These are phyloP conservation scores for Periophthalmodon schlosseri DNA, from an alignment of 2,113 vertebrate species.

Conservation along the genomic window DNA sequence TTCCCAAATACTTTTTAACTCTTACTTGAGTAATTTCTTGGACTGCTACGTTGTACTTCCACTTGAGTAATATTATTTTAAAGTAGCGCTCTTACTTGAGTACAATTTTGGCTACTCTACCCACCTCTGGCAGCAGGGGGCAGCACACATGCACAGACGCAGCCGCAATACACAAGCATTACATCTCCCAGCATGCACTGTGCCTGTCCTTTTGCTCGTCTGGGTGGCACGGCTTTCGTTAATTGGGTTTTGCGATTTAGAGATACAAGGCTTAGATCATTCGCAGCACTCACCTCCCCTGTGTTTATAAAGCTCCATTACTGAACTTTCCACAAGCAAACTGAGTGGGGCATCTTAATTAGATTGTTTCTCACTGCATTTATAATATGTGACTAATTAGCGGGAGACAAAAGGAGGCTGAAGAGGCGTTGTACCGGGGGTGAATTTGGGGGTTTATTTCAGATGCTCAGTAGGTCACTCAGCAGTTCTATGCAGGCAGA, in stretches of 20 bases:
- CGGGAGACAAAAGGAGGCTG: conserved; percentile 34
- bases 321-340: conserved; percentile 61
- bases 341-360: conserved; percentile 64
- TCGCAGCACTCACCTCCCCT: conserved; percentile 39
- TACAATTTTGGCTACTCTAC: too few relatives aligned
- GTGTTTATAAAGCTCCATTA: conserved; percentile 42
- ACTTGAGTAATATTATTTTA: too few relatives aligned
- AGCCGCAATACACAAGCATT: conserved; percentile 41
- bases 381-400: conserved; percentile 70
- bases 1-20: too few relatives aligned
- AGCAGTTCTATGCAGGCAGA: conserved; percentile 22
- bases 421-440: conserved; percentile 33
- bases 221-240: conserved; percentile 33
- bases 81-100: too few relatives aligned
- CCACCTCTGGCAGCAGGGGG: too few relatives aligned
- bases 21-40: too few relatives aligned
- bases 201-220: conserved; percentile 24
- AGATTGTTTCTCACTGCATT: conserved; percentile 68
- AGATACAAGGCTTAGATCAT: conserved; percentile 48
- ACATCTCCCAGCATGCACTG: conserved; percentile 9
- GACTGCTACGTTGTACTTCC: too few relatives aligned
- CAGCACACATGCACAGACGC: conserved; percentile 4
- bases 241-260: conserved; percentile 40
- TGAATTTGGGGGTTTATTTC: conserved; percentile 46
- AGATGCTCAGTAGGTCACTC: conserved; percentile 28